These are phyloP conservation scores for Pentamera pediparva DNA, from an alignment of 53 echinoderm and acorn worm species.

Conservation along the genomic window DNA sequence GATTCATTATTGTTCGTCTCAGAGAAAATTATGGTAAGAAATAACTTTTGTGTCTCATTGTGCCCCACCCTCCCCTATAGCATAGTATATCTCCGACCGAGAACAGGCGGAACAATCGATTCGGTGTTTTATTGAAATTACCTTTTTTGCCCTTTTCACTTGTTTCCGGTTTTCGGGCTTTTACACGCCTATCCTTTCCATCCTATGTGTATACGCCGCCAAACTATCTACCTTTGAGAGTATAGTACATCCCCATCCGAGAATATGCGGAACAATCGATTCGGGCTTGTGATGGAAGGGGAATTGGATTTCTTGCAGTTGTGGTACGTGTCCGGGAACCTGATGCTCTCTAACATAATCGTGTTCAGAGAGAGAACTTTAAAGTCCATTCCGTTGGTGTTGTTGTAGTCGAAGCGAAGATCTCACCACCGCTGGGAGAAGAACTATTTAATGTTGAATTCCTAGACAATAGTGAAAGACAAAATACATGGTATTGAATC, in stretches of 20 bases:
- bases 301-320: constrained; percentile 80
- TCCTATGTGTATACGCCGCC: no score
- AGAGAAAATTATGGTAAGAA: no score
- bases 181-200: no score
- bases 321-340: constrained; percentile 95
- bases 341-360: constrained; percentile 95
- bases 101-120: no score
- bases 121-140: no score
- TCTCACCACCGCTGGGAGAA: constrained; percentile 93
- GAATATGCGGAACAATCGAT: constrained; percentile 76
- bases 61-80: no score
- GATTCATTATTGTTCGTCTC: no score
- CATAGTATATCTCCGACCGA: no score
- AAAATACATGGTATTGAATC: background rate
- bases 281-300: constrained; percentile 85
- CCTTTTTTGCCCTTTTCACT: no score
- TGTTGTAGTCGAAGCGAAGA: constrained; percentile 75
- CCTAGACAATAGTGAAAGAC: constrained; percentile 52
- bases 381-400: constrained; percentile 48
- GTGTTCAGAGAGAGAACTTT: constrained; percentile 80
- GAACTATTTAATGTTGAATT: constrained; percentile 85
- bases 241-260: constrained; percentile 82
- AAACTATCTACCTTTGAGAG: constrained; percentile 88
- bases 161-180: no score
- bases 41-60: no score